Base-by-base conservation (phyloP, 2,888 invertebrate genomes). In the Incurvaria masculella region DNA sequence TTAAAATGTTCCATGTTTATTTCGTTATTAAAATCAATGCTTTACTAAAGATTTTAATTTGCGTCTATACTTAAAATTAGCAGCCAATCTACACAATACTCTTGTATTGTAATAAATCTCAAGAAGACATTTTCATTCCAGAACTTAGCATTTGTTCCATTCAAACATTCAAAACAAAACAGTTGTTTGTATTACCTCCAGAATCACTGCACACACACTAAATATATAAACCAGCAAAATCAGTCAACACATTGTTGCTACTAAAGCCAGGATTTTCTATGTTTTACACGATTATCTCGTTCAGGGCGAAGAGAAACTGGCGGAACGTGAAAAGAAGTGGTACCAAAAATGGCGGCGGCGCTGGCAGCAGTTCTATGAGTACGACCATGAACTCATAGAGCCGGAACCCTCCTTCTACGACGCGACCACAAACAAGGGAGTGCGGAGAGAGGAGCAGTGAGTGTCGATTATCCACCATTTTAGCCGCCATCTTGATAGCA, bases 371-470 rank as follows among this genome's bases (percentile, higher is more conserved):
- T 53, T 86, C 14, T 87, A 87, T 53, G 86, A 89, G 50, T 85
- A 85, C 49, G 83, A 91, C 55, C 85, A 87, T 49, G 76, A 76
- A 11, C 70, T 87, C 54, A 84, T 91, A 19, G 86, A 86, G 27
- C 81, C 85, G n/a, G 92, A 92, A 57, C 91, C 91, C 0, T 90
- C 91, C 0, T 92, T 92, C 62, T 89, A 88, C 56, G 79, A 81
- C 4, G 85, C 89, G n/a, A 88, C 88, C 0, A 84, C 84, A 44
- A 78, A 81, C 27, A 80, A 82, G 10, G 80, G 75, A 0, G 66
- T 67, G 0, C 81, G 81, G 55, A 81, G 88, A 5, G 91, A 92
- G 59, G 92, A 92, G 66, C 90, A 90, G 91, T 91, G 69, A 70
- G 68, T 57, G 14, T 21, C 16, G n/a, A n/a, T n/a, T n/a, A n/a